Percentiles rank a stretch among this genome's conserved stretches.
Evolutionary conservation across 2,797 vertebrate genomes (phyloP).

Genomic region (Spea hammondii): DNA sequence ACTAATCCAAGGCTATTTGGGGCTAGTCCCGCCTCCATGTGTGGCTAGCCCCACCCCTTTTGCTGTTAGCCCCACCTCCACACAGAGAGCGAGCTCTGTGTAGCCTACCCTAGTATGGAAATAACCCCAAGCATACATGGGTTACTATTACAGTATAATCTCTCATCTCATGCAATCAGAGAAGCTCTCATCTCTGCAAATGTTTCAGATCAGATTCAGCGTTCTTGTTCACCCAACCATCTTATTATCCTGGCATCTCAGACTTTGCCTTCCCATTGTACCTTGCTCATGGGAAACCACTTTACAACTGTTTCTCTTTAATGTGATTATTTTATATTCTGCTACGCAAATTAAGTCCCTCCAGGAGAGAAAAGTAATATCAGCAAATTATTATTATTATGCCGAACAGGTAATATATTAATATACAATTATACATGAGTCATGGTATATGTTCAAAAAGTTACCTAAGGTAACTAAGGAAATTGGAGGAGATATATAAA

Average conservation of each 20-base stretch:
- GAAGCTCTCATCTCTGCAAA: not conserved
- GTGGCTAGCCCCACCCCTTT: too few species aligned
- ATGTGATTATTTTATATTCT: slow-evolving; percentile 1
- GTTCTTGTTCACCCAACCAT: not conserved
- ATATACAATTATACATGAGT: not conserved
- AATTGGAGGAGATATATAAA: too few species aligned
- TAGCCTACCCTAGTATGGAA: too few species aligned
- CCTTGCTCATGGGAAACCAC: not conserved
- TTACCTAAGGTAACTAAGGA: too few species aligned
- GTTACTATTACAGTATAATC: not conserved
- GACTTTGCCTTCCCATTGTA: slow-evolving; percentile 1
- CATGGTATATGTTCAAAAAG: not conserved
- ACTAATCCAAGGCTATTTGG: too few species aligned
- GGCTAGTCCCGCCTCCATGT: too few species aligned
- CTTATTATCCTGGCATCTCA: not conserved
- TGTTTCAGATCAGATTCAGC: not conserved
- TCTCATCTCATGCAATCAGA: not conserved
- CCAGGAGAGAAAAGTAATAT: not conserved
- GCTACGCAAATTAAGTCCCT: slow-evolving; percentile 1
- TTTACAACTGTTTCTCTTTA: slow-evolving; percentile 1
- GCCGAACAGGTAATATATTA: not conserved
- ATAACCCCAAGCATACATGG: too few species aligned
- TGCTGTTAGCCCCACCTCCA: too few species aligned
- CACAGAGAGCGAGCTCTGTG: too few species aligned
- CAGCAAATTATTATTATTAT: slow-evolving; percentile 5